Evolutionary conservation across 1,140 invertebrate genomes (phyloP), one percentile per base, ranked within the genome.

Genomic region (Bombyx mandarina): DNA sequence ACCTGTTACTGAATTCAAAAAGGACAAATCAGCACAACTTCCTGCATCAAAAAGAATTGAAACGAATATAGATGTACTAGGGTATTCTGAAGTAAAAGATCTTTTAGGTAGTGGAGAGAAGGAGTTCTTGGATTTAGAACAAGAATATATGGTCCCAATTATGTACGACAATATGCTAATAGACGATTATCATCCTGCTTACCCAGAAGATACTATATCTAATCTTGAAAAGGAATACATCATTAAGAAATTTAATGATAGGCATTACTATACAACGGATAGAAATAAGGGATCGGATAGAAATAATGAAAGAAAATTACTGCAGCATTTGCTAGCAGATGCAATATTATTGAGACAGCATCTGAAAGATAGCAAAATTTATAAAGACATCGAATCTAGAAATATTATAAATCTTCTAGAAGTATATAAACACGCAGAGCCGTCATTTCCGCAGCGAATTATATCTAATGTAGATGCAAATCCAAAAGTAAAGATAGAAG

Each of bases 171-270:
- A 54, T 45, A 12, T n/a, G 22, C 43, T 54, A 4, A 66, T 49
- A 44, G 72, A 80, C 43, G 79, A 82, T 48, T 85, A 85, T 56
- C 82, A 80, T 58, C 79, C 79, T 6, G 70, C 75, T 57, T 85
- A 82, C 46, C 72, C 58, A 45, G 63, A 75, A 50, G 54, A 62
- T 6, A 52, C 60, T 43, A 73, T 70, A 49, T 62, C 62, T 48
- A 51, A 58, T 12, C 75, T 71, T 12, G 65, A 66, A 54, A 71
- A 77, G 61, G 77, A 78, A 57, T 60, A 67, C 42, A 60, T 69
- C 7, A 43, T 63, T 8, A 55, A 54, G 49, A 73, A 71, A 60
- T 66, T 70, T 44, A 64, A 75, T 54, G 69, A 77, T 10, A 69
- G 69, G 58, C 69, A 78, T 56, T 71, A 67, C 56, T 77, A 77